Conservation (phyloP, 2,113 vertebrate genomes). For the Gasterosteus aculeatus region DNA sequence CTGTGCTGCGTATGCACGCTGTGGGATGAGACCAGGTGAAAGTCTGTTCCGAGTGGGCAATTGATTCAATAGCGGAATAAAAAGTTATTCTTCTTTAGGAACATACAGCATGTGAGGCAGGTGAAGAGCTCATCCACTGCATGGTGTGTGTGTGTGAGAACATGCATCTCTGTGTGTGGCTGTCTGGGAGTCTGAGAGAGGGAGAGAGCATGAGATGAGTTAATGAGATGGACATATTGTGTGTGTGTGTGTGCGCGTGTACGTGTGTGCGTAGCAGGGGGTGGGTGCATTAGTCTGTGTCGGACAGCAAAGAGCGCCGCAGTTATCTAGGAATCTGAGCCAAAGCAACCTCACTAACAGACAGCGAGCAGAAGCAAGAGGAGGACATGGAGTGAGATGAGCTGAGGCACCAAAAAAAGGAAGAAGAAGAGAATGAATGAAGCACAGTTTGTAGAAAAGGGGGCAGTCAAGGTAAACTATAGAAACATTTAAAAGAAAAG, state of each 20-base stretch:
- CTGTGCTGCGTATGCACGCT: slow-evolving; percentile 7
- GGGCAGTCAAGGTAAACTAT: slow-evolving; percentile 4
- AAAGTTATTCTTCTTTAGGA: slow-evolving; percentile 13
- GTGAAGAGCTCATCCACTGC: slow-evolving; percentile 27
- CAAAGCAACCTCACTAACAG: slow-evolving; percentile 75
- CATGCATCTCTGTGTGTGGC: slow-evolving; percentile 41
- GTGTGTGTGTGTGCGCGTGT: slow-evolving; percentile 26
- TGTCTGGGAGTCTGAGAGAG: slow-evolving; percentile 41
- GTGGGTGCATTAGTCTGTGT: slow-evolving; percentile 78
- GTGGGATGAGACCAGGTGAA: slow-evolving; percentile 4
- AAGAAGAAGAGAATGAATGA: slow-evolving; percentile 40
- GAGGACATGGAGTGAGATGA: slow-evolving; percentile 47
- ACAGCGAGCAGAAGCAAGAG: slow-evolving; percentile 51
- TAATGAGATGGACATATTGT: slow-evolving; percentile 60
- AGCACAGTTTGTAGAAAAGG: slow-evolving; percentile 16
- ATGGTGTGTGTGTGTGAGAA: slow-evolving; percentile 36
- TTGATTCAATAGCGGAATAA: neutral
- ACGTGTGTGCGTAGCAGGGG: slow-evolving; percentile 59
- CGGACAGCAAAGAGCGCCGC: slow-evolving; percentile 80
- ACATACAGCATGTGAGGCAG: slow-evolving; percentile 21
- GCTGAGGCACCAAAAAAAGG: slow-evolving; percentile 5
- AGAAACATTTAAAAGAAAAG: slow-evolving; percentile 34
- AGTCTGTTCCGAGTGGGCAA: neutral
- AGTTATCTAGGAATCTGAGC: slow-evolving; percentile 84
- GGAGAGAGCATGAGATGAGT: slow-evolving; percentile 56